Evolutionary conservation across 1,140 invertebrate species (phyloP).

Genomic region (Asobara japonica): DNA sequence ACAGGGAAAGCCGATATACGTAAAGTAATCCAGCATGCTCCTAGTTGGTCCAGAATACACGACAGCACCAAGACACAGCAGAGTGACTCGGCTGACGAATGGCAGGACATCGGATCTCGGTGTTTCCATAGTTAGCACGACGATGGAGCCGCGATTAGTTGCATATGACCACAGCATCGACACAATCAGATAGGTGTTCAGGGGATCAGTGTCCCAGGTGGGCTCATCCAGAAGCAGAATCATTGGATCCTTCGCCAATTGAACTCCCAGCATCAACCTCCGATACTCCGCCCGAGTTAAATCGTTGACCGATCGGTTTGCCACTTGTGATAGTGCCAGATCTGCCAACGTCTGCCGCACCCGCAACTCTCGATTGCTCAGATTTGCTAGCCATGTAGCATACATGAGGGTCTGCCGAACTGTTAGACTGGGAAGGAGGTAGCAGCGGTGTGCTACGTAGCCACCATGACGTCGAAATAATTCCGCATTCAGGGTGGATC

Average conservation of each 20-base stretch:
- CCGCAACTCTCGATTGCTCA: conserved; percentile 59
- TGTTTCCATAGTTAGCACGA: conserved; percentile 91
- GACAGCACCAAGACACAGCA: conserved; percentile 87
- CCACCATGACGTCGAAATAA: conserved; percentile 86
- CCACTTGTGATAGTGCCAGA: conserved; percentile 86
- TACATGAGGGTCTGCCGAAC: conserved; percentile 87
- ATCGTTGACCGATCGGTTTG: conserved; percentile 81
- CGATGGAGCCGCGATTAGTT: conserved; percentile 88
- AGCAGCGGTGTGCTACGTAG: conserved; percentile 84
- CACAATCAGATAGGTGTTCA: conserved; percentile 91
- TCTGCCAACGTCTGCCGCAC: conserved; percentile 88
- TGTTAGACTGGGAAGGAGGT: conserved; percentile 84
- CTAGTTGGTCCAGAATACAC: conserved; percentile 91
- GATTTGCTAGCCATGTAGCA: conserved; percentile 70
- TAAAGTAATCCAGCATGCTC: conserved; percentile 91
- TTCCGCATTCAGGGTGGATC: conserved; percentile 79
- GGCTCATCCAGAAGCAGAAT: conserved; percentile 89
- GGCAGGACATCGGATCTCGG: conserved; percentile 93
- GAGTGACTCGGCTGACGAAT: conserved; percentile 83
- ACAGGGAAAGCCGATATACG: conserved; percentile 91
- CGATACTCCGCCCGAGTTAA: conserved; percentile 86
- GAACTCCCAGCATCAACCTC: conserved; percentile 85
- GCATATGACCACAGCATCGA: conserved; percentile 93
- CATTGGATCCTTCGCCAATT: conserved; percentile 87
- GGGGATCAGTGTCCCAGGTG: conserved; percentile 88